Conservation (phyloP, 2,888 invertebrate species). For the Amphipoea oculea region DNA sequence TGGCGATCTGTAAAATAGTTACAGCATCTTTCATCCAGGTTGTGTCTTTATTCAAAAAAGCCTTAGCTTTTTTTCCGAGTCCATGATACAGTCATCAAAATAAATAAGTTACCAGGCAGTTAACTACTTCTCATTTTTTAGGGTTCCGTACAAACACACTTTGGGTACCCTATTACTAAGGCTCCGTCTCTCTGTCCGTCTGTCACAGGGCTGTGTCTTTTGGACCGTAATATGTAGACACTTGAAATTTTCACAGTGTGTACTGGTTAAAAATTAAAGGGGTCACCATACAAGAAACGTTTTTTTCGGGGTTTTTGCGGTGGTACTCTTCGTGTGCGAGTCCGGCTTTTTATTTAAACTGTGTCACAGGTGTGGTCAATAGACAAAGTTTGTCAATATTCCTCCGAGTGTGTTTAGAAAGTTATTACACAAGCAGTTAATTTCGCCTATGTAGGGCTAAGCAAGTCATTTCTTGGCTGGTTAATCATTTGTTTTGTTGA, state of each 20-base stretch:
- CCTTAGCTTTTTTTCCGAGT: constrained; percentile 9
- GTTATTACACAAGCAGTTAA: neutral
- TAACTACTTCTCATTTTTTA: neutral
- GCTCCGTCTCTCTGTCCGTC: neutral
- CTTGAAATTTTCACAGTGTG: neutral
- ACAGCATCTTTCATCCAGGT: constrained; percentile 33
- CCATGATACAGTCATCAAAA: constrained; percentile 10
- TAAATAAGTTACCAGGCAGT: constrained; percentile 2
- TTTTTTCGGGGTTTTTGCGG: neutral
- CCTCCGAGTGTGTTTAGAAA: neutral
- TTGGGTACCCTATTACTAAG: neutral
- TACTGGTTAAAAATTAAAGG: neutral
- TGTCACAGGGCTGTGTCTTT: neutral
- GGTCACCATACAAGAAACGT: neutral
- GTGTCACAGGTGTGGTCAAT: neutral
- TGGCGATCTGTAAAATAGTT: constrained; percentile 34
- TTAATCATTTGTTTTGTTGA: constrained; percentile 13
- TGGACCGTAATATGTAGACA: neutral
- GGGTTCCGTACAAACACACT: neutral
- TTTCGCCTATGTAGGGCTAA: neutral
- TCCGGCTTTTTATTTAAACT: neutral
- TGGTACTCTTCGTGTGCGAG: neutral
- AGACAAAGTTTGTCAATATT: neutral
- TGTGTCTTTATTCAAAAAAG: constrained; percentile 8
- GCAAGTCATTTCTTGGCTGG: neutral